phyloP scores from a whole-genome alignment of 2,888 invertebrate genomes.

The Ligdia adustata region DNA sequence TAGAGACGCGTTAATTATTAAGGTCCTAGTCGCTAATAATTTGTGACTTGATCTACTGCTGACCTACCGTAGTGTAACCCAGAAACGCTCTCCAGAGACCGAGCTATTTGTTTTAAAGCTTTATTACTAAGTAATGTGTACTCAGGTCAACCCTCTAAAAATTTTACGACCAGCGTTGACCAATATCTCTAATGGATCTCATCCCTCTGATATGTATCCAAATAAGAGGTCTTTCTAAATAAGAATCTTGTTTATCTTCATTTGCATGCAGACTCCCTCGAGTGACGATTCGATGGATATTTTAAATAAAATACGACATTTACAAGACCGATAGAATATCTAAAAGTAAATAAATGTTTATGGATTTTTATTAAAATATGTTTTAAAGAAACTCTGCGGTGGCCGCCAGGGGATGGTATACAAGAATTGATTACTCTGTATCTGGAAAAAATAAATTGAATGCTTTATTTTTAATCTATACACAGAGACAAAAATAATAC shows the following conservation, averaged over 20 bases:
- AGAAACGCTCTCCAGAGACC: conserved; percentile 53
- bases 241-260: conserved; percentile 33
- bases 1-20: too few species aligned
- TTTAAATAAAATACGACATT: conserved; percentile 28
- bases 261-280: conserved; percentile 25
- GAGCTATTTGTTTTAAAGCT: conserved; percentile 82
- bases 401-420: conserved; percentile 16
- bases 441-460: background rate
- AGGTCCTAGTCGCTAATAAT: too few species aligned
- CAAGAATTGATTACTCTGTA: background rate
- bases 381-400: conserved; percentile 17
- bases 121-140: conserved; percentile 84
- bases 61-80: background rate
- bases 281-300: conserved; percentile 19
- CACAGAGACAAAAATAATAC: too few species aligned
- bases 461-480: too few species aligned
- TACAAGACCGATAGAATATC: conserved; percentile 24
- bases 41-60: conserved; percentile 6
- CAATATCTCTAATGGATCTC: conserved; percentile 74
- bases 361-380: conserved; percentile 17
- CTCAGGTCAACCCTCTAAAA: conserved; percentile 82
- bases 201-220: conserved; percentile 34
- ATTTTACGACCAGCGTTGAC: conserved; percentile 65
- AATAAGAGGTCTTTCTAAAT: conserved; percentile 27
- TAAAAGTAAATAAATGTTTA: conserved; percentile 22